Evolutionary conservation across 2,113 vertebrate genomes (phyloP), one percentile per base, ranked within the genome.

Genomic region (Odocoileus virginianus): DNA sequence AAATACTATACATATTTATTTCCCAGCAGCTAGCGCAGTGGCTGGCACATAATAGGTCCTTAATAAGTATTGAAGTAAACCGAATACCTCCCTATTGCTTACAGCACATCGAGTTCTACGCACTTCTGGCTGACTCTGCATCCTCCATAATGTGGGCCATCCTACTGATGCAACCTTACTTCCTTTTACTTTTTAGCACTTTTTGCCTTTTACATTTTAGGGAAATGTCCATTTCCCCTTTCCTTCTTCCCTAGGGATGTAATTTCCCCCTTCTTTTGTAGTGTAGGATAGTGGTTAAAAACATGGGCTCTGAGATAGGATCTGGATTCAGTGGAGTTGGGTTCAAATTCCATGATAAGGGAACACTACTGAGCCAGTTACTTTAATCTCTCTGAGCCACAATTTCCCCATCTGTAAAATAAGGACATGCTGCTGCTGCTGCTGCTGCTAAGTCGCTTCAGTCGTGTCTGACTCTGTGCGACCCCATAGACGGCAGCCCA

Each of bases 21-120:
- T 30, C n/a, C 67, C 67, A 71, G 67, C 11, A 50, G 45, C 52
- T 91, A 93, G 52, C 10, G 47, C 67, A 82, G 71, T 58, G n/a
- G 10, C 78, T 82, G 40, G 54, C 67, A 82, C 45, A 83, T 14
- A 50, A 87, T 83, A 93, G 50, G 45, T 40, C 19, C 52, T 96
- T 81, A 81, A 74, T 83, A 96, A 96, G 90, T 86, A 76, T 30
- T 90, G 84, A 71, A 81, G 67, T 74, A 50, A 89, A 61, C n/a
- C 57, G 64, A 90, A 88, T 60, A n/a, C 52, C 50, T 97, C 30
- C 76, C n/a, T 71, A 25, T 81, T 96, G 54, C 61, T 86, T 86
- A 58, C 40, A 86, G 61, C 2, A 47, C 40, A 79, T 55, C 55
- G 57, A 87, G 50, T 21, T 52, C 93, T 94, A n/a, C n/a, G 36